phyloP scores from a whole-genome alignment of 2,888 invertebrate genomes.

The Tetragonula carbonaria region DNA sequence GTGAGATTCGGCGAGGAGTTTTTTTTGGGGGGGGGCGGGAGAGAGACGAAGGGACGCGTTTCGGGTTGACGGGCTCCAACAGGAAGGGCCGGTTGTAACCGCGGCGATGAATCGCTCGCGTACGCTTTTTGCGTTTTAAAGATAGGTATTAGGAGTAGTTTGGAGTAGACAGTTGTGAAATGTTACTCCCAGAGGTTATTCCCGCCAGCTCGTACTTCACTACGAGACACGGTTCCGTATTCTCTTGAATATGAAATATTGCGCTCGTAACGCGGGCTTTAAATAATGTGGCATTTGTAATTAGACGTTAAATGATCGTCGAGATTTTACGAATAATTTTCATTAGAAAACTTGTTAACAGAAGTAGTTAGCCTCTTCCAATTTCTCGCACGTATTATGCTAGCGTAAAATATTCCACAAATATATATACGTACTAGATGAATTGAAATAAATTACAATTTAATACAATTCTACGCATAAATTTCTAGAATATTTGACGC shows the following conservation, averaged over 20 bases:
- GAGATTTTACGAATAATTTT: not conserved
- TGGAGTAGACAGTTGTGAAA: slow-evolving; percentile 6
- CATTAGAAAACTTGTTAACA: not conserved
- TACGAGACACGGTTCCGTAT: not conserved
- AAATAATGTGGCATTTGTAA: not conserved
- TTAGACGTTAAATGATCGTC: not conserved
- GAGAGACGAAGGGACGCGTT: not conserved
- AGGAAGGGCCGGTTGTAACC: not conserved
- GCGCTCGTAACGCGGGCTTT: not conserved
- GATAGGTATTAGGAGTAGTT: not conserved
- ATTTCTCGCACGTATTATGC: not conserved
- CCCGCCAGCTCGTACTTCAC: not conserved
- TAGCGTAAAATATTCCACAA: not conserved
- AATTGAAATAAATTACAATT: too few species aligned
- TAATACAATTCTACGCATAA: too few species aligned
- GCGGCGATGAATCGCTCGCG: not conserved
- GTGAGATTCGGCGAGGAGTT: slow-evolving; percentile 10
- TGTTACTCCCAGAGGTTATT: slow-evolving; percentile 9
- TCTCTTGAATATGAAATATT: not conserved
- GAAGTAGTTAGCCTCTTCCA: not conserved
- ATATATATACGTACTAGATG: too few species aligned
- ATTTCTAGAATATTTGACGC: too few species aligned
- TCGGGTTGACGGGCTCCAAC: not conserved
- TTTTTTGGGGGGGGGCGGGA: not conserved
- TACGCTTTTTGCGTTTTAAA: slow-evolving; percentile 5